Evolutionary conservation across 2,797 vertebrate genomes (phyloP).

Genomic region (Antrozous pallidus): DNA sequence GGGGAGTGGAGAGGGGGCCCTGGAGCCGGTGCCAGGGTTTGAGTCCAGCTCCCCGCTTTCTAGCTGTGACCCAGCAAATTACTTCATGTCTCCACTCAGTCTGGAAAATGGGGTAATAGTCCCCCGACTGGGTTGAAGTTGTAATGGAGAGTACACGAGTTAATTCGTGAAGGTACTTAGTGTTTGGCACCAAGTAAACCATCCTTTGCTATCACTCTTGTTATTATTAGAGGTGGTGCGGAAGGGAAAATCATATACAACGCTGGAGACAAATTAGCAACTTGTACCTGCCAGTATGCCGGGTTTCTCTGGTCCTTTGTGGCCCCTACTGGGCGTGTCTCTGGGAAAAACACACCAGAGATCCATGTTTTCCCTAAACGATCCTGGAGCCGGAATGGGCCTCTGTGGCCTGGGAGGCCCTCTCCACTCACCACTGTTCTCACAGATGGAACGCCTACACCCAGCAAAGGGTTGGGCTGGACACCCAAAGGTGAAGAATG

Average conservation of each 20-base stretch:
- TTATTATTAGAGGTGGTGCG: not conserved
- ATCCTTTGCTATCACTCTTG: not conserved
- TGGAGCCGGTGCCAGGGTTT: accelerated
- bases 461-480: not conserved
- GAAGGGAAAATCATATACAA: not conserved
- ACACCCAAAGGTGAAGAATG: not conserved
- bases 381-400: not conserved
- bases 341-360: not conserved
- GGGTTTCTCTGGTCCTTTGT: not conserved
- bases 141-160: not conserved
- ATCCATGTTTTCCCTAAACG: not conserved
- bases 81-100: not conserved
- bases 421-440: not conserved
- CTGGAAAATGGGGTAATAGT: not conserved
- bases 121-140: not conserved
- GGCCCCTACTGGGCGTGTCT: not conserved
- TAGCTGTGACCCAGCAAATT: not conserved
- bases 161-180: not conserved
- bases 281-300: not conserved
- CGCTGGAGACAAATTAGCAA: not conserved
- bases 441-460: not conserved
- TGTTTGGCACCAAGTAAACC: not conserved
- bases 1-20: not conserved
- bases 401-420: not conserved
- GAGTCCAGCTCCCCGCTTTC: not conserved